phyloP scores from a whole-genome alignment of 2,113 vertebrate species.

The Apus apus region DNA sequence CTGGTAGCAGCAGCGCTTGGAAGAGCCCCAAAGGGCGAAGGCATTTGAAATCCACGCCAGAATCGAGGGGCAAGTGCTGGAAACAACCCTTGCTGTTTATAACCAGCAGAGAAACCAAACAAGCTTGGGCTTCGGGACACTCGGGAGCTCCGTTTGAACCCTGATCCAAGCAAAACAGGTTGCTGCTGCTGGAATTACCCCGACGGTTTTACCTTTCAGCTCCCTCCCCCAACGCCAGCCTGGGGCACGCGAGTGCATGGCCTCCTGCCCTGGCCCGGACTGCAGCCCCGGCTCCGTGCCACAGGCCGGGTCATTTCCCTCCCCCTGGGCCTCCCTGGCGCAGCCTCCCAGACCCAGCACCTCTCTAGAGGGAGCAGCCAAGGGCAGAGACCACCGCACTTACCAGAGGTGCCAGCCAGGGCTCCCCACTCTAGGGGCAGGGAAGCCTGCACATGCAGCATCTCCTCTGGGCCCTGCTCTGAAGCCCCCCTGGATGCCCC shows the following conservation, averaged over 20 bases:
- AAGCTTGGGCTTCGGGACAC: fast-evolving
- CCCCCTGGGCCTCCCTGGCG: fast-evolving
- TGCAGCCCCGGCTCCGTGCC: neutral
- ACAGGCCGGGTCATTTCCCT: fast-evolving
- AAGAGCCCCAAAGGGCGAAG: neutral
- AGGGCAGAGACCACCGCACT: neutral
- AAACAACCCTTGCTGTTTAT: neutral
- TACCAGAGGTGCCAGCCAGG: neutral
- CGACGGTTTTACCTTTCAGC: neutral
- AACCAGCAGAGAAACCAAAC: neutral
- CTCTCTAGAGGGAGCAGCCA: fast-evolving
- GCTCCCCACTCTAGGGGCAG: fast-evolving
- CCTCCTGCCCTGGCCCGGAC: neutral
- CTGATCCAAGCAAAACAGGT: neutral
- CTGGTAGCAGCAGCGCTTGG: neutral
- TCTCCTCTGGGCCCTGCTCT: neutral
- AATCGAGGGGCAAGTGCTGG: neutral
- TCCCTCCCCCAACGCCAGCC: neutral
- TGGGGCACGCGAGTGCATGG: fast-evolving
- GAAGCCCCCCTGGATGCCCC: neutral
- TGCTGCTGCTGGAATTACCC: neutral
- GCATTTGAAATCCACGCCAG: neutral
- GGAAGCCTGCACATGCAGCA: neutral
- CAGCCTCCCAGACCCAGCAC: neutral
- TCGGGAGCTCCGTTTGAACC: neutral